A percentile compares a stretch with the other conserved stretches of the same genome.
Conservation (phyloP, 2,888 invertebrate species). For the Halictus ligatus region DNA sequence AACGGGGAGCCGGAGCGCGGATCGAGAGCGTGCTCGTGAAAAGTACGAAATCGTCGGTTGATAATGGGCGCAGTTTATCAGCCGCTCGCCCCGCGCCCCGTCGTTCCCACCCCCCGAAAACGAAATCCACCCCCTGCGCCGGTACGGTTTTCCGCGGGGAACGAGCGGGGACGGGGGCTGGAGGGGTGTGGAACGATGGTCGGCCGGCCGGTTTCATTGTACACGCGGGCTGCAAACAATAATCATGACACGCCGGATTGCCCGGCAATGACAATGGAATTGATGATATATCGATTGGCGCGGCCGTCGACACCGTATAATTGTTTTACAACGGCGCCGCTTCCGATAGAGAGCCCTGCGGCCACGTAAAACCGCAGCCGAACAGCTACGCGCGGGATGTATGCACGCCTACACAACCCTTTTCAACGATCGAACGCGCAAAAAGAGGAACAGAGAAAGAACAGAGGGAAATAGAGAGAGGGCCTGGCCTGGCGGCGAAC, state of each 20-base stretch:
- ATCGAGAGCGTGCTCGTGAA: slow-evolving; percentile 72
- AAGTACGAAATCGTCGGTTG: slow-evolving; percentile 81
- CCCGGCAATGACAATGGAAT: slow-evolving; percentile 83
- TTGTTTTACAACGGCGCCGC: slow-evolving; percentile 82
- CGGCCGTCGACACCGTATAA: slow-evolving; percentile 81
- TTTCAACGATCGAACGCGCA: slow-evolving; percentile 45
- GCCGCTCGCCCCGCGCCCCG: slow-evolving; percentile 55
- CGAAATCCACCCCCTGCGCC: slow-evolving; percentile 46
- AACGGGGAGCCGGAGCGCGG: slow-evolving; percentile 22
- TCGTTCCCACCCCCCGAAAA: slow-evolving; percentile 34
- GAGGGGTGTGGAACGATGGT: neutral
- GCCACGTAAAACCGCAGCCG: slow-evolving; percentile 70
- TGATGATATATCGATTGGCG: slow-evolving; percentile 83
- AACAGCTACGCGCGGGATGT: slow-evolving; percentile 51
- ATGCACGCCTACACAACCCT: slow-evolving; percentile 57
- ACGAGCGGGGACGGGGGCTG: neutral
- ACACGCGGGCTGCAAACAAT: slow-evolving; percentile 82
- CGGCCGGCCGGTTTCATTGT: slow-evolving; percentile 74
- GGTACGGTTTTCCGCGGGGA: slow-evolving; percentile 59
- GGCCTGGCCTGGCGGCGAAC: neutral
- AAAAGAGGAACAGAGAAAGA: slow-evolving; percentile 16
- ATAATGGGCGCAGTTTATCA: slow-evolving; percentile 82
- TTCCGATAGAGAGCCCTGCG: slow-evolving; percentile 61
- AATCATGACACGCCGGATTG: slow-evolving; percentile 83
- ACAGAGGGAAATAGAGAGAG: neutral